Evolutionary conservation across 2,888 invertebrate genomes (phyloP).

Genomic region (Reticulitermes lucifugus): DNA sequence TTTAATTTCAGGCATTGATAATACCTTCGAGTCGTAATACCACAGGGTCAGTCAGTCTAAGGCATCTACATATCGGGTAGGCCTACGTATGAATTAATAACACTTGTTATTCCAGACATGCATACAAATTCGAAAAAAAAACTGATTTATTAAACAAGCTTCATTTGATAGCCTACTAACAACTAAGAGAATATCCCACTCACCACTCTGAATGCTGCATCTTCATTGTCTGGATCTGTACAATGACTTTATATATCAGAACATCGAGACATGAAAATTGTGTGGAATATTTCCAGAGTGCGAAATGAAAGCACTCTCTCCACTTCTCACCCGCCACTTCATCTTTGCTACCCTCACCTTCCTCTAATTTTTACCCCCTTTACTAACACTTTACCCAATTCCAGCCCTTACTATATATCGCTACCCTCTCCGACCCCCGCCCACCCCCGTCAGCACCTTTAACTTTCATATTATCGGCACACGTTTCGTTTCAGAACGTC

Average conservation of each 20-base stretch:
- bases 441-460: constrained; percentile 27
- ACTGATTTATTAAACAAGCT: too few species aligned
- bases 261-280: constrained; percentile 41
- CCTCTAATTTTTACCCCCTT: constrained; percentile 38
- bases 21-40: too few species aligned
- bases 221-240: background rate
- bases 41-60: too few species aligned
- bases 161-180: background rate
- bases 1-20: too few species aligned
- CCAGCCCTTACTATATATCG: constrained; percentile 13
- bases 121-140: too few species aligned
- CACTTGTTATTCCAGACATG: too few species aligned
- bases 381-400: constrained; percentile 15
- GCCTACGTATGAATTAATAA: too few species aligned
- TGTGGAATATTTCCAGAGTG: constrained; percentile 31
- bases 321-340: constrained; percentile 22
- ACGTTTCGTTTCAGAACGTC: constrained; percentile 43
- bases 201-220: background rate
- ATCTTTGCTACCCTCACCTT: constrained; percentile 41
- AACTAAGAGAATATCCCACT: background rate
- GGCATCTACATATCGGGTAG: too few species aligned
- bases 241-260: constrained; percentile 25
- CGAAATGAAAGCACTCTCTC: constrained; percentile 35
- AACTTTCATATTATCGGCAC: constrained; percentile 41
- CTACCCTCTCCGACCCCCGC: background rate